Evolutionary conservation across 2,113 vertebrate genomes (phyloP).

Genomic region (Zapus hudsonius): DNA sequence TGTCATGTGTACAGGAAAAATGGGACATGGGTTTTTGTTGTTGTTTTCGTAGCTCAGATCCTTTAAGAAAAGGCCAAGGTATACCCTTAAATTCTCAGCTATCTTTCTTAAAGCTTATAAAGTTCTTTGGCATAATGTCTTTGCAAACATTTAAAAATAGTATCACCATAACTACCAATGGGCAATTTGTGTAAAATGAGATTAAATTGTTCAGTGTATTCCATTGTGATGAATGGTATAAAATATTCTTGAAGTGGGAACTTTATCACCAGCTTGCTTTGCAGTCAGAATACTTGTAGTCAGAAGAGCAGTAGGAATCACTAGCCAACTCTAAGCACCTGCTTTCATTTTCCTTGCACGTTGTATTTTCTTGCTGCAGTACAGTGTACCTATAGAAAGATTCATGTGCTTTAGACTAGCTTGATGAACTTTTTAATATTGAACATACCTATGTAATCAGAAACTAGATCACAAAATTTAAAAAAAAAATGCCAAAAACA

Average conservation of each 20-base stretch:
- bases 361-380: background rate
- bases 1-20: background rate
- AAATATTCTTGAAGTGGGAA: constrained; percentile 12
- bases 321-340: background rate
- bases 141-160: background rate
- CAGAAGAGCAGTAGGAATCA: background rate
- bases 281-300: background rate
- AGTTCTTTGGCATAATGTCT: background rate
- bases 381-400: background rate
- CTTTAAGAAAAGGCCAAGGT: background rate
- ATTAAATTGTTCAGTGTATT: background rate
- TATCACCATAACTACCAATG: background rate
- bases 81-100: constrained; percentile 4
- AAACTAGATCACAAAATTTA: constrained; percentile 5
- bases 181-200: background rate
- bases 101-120: background rate
- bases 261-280: constrained; percentile 8
- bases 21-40: background rate
- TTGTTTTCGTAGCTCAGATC: background rate
- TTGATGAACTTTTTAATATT: constrained; percentile 1
- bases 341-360: constrained; percentile 25
- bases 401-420: background rate
- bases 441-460: background rate
- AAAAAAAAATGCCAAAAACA: background rate
- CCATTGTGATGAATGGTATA: background rate